Base-by-base conservation (phyloP, 2,888 invertebrate species). In the Drosophila gaucha region DNA sequence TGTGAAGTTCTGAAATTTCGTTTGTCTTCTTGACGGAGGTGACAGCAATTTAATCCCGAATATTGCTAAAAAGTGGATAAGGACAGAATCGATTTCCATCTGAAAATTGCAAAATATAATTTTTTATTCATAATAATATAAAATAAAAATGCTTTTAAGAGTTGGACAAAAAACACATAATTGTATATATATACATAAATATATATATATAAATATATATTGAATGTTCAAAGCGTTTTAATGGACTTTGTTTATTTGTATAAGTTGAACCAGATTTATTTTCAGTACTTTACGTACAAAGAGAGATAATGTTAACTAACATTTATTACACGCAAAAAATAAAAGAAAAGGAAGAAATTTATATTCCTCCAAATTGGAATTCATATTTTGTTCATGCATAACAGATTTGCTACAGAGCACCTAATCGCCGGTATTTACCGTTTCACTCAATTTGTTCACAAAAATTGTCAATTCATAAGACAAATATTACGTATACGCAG, bases 401-500 rank as follows among this genome's bases (percentile, higher is more conserved):
- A 46, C 8, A 24, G 30, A 58, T 22, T 39, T 46, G 36, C 28
- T 24, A 10, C 18, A 16, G 41, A 64, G 55, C 39, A 24, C n/a
- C 28, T 64, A 51, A 71, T 51, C 66, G 66, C 20, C 26, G 8
- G 38, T 16, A 28, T 50, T 58, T 72, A 46, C 6, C 2, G 50
- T 30, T 58, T 36, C 12, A 41, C 31, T 6, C 44, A 55, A 55
- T 41, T 63, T 69, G 51, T 39, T 22, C 49, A 16, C 55, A 50
- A 47, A 67, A 73, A 52, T 52, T 49, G 43, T 38, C 59, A 36
- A 49, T 62, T 50, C 64, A 57, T 54, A 38, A 59, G 12, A n/a
- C 12, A 31, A 31, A 54, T 52, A 71, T 68, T 66, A 60, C 72
- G 76, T 69, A 72, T 69, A 82, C 66, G 74, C 49, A 67, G 22